phyloP scores from a whole-genome alignment of 2,888 invertebrate genomes.

The Peribatodes rhomboidaria region DNA sequence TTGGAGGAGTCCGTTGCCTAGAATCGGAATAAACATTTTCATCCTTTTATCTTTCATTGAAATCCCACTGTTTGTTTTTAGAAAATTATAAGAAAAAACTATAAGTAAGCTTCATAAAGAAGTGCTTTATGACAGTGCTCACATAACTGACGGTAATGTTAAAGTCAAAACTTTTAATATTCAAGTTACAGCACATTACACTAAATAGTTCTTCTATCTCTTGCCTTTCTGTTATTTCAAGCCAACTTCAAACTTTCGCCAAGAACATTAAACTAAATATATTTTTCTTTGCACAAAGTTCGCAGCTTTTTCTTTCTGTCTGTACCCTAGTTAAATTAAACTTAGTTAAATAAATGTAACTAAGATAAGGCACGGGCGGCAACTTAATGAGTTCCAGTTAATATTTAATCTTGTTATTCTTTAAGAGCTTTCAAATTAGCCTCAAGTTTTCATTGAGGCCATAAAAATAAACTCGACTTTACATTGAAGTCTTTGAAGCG shows the following conservation, averaged over 20 bases:
- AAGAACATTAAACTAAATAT: conserved; percentile 9
- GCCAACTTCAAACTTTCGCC: conserved; percentile 15
- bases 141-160: not conserved
- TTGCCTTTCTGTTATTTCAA: not conserved
- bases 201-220: not conserved
- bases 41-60: too few species aligned
- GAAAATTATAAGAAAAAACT: too few species aligned
- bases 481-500: conserved; percentile 6
- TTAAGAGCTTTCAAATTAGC: conserved; percentile 37
- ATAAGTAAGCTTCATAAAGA: too few species aligned
- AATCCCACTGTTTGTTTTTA: too few species aligned
- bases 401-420: conserved; percentile 46
- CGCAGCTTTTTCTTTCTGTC: conserved; percentile 36
- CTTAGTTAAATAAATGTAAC: conserved; percentile 45
- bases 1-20: too few species aligned
- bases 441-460: conserved; percentile 15
- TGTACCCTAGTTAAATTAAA: conserved; percentile 38
- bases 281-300: conserved; percentile 29
- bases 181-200: not conserved
- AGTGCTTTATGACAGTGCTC: too few species aligned
- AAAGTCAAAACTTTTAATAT: not conserved
- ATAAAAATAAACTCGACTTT: conserved; percentile 18
- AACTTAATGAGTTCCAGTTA: conserved; percentile 43
- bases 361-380: conserved; percentile 46
- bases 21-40: too few species aligned